Percentiles rank a stretch among this genome's conserved stretches.
Evolutionary conservation across 2,113 vertebrate species (phyloP).

Genomic region (Ellobius talpinus): DNA sequence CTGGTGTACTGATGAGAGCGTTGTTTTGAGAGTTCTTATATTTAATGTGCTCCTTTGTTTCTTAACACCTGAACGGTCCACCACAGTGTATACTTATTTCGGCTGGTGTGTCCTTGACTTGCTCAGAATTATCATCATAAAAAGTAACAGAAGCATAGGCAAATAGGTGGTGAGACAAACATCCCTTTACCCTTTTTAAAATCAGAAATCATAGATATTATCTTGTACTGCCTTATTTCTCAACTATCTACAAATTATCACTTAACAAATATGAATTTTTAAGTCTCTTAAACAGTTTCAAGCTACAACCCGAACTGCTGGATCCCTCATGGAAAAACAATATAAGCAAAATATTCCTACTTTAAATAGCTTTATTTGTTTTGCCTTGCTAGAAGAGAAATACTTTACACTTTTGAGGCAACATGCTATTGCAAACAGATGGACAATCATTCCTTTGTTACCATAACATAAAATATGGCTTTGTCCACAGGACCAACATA

Average conservation of each 20-base stretch:
- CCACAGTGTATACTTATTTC: not conserved
- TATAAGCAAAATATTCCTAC: not conserved
- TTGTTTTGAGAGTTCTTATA: not conserved
- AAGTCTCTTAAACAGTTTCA: not conserved
- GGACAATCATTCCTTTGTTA: slow-evolving; percentile 29
- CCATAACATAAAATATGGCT: not conserved
- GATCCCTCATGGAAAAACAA: not conserved
- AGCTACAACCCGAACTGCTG: not conserved
- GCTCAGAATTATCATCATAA: not conserved
- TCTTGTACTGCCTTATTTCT: not conserved
- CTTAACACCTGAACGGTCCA: not conserved
- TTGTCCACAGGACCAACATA: slow-evolving; percentile 19
- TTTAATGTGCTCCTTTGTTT: not conserved
- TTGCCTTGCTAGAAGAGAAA: slow-evolving; percentile 32
- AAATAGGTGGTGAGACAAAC: not conserved
- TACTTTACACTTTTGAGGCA: slow-evolving; percentile 35
- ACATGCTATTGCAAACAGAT: slow-evolving; percentile 51
- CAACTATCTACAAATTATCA: not conserved
- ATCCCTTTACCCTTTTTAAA: not conserved
- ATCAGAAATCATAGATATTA: not conserved
- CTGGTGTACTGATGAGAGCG: not conserved
- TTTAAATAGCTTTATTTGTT: slow-evolving; percentile 54
- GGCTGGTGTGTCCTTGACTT: not conserved
- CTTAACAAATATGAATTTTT: not conserved
- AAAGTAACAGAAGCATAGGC: not conserved